Evolutionary conservation across 2,888 invertebrate genomes (phyloP).

Genomic region (Polymixis flavicincta): DNA sequence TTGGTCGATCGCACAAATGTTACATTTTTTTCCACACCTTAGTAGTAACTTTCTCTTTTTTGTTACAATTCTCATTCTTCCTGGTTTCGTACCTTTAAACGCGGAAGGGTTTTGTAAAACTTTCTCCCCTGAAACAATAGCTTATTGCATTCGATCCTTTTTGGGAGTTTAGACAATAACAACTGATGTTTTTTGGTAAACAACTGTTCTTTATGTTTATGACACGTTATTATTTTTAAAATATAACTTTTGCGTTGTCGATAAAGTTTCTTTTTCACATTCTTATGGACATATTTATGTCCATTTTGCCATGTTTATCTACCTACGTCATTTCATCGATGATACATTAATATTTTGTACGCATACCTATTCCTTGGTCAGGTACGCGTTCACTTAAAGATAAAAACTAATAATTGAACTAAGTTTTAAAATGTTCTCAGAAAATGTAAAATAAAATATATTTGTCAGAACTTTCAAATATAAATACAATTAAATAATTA

Average conservation of each 20-base stretch:
- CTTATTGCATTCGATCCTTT: slow-evolving; percentile 65
- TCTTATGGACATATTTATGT: slow-evolving; percentile 33
- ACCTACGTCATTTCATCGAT: slow-evolving; percentile 29
- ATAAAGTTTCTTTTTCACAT: slow-evolving; percentile 37
- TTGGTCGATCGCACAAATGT: slow-evolving; percentile 82
- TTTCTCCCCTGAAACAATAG: slow-evolving; percentile 87
- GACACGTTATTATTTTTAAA: slow-evolving; percentile 16
- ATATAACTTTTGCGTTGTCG: slow-evolving; percentile 28
- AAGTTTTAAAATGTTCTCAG: too few relatives aligned
- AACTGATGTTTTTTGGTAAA: slow-evolving; percentile 14
- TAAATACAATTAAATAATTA: slow-evolving; percentile 25
- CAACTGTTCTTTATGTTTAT: slow-evolving; percentile 20
- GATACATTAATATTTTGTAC: slow-evolving; percentile 21
- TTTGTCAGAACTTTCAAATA: not conserved
- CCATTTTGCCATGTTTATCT: slow-evolving; percentile 15
- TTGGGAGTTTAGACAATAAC: slow-evolving; percentile 44
- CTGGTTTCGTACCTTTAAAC: slow-evolving; percentile 82
- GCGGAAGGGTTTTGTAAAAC: slow-evolving; percentile 86
- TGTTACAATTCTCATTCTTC: slow-evolving; percentile 87
- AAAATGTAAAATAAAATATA: not conserved
- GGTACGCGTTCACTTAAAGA: not conserved
- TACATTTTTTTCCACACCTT: slow-evolving; percentile 78
- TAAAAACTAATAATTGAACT: not conserved
- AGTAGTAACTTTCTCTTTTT: slow-evolving; percentile 88
- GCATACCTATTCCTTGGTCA: not conserved